These are phyloP conservation scores for Heliocidaris tuberculata DNA, from an alignment of 35 echinoderm and acorn worm species.

Conservation along the genomic window DNA sequence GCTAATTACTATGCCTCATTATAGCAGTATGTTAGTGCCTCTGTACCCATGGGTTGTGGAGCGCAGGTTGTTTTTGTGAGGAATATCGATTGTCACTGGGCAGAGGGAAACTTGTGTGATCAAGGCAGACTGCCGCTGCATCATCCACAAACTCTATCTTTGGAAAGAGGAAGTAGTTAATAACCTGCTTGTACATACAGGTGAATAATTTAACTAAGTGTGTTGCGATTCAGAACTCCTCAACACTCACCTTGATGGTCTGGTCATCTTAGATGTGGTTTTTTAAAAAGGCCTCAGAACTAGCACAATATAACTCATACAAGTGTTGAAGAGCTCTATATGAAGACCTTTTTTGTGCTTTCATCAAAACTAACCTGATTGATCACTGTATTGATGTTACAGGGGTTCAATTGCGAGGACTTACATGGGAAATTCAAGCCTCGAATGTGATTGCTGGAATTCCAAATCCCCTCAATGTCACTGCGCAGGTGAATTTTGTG, in stretches of 20 bases:
- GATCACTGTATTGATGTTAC: conserved; percentile 15
- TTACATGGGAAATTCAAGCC: conserved; percentile 65
- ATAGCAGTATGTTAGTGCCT: no score
- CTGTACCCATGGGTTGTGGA: neutral
- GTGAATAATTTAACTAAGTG: neutral
- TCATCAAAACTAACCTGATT: neutral
- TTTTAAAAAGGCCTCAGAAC: neutral
- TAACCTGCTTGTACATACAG: neutral
- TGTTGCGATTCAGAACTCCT: neutral
- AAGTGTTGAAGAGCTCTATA: neutral
- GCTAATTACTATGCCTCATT: neutral
- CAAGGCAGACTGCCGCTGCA: neutral
- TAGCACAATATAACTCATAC: neutral
- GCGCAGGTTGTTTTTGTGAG: neutral
- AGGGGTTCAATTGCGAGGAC: conserved; percentile 79
- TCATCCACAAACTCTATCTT: neutral
- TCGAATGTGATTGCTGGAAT: conserved; percentile 72
- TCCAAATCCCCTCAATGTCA: conserved; percentile 68
- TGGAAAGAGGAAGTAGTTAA: conserved; percentile 24
- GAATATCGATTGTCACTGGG: neutral
- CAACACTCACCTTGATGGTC: neutral
- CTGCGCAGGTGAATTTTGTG: conserved; percentile 55
- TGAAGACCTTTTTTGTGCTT: neutral
- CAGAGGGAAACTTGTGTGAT: conserved; percentile 19
- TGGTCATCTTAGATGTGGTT: neutral